Evolutionary conservation across 2,113 vertebrate genomes (phyloP), one percentile per base, ranked within the genome.

Genomic region (Oostethus manadensis): DNA sequence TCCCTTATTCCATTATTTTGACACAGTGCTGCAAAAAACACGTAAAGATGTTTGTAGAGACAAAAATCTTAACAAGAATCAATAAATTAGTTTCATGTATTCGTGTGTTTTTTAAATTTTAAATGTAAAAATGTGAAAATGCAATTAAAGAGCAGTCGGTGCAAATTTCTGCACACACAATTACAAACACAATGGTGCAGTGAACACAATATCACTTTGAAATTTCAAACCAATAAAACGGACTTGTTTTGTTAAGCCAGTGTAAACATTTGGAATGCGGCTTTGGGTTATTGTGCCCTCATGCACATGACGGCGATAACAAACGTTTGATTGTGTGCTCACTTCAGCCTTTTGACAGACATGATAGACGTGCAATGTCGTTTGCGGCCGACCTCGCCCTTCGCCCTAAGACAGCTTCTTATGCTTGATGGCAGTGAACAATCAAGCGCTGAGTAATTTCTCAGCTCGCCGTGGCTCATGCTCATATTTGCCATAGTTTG

Each of bases 401-500:
- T 55, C 45, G 3, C 42, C 22, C 20, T 76, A 74, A 77, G 29
- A 50, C 58, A 64, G 54, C 58, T 62, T 79, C 45, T 49, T 75
- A 84, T 76, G 79, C 74, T 82, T 21, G 15, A 8, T 56, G 76
- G 56, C 50, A 8, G 2, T 6, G 73, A 76, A 86, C 76, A 87
- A 82, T 86, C 60, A 71, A 26, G 38, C 6, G 48, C 45, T 78
- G 82, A 86, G 68, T 84, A 69, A 78, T 61, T 66, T 70, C 69
- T 74, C 71, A 60, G 72, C 60, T 63, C 49, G 42, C 38, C 22
- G 65, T 73, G 70, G 66, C 60, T 66, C 60, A 50, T 56, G 23
- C 42, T 79, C 70, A 77, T 71, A 77, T 63, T 33, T 74, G 50
- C 64, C 59, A 78, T 71, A 63, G 76, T 84, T 83, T 73, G 45